Conservation (phyloP, 1,140 invertebrate species). For the Zaprionus taronus region DNA sequence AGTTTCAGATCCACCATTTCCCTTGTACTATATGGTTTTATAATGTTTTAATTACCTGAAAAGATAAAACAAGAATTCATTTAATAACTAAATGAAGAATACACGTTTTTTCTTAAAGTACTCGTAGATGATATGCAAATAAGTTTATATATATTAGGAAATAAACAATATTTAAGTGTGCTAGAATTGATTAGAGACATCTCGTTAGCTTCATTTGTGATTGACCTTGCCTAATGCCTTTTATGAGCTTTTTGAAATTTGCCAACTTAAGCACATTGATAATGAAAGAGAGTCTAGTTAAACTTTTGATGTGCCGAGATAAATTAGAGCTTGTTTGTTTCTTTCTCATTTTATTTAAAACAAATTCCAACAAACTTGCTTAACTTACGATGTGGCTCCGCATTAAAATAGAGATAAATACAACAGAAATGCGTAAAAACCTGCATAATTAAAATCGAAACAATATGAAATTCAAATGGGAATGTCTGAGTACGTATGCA, state of each 20-base stretch:
- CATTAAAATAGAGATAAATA: slow-evolving; percentile 13
- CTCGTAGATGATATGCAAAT: slow-evolving; percentile 8
- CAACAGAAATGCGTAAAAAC: slow-evolving; percentile 4
- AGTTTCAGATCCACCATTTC: not conserved
- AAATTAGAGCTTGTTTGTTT: slow-evolving; percentile 52
- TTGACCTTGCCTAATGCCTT: slow-evolving; percentile 20
- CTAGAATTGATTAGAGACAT: not conserved
- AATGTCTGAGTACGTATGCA: not conserved
- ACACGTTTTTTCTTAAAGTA: slow-evolving; percentile 2
- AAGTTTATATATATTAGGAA: not conserved
- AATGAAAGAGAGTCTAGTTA: slow-evolving; percentile 24
- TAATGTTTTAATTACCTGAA: slow-evolving; percentile 34
- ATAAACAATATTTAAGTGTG: not conserved
- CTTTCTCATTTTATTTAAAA: slow-evolving; percentile 10
- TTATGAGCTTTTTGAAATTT: slow-evolving; percentile 4
- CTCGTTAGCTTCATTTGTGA: slow-evolving; percentile 8
- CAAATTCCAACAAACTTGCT: slow-evolving; percentile 32
- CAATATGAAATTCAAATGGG: slow-evolving; percentile 25
- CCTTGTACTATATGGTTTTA: not conserved
- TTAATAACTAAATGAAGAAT: slow-evolving; percentile 9
- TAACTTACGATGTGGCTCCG: slow-evolving; percentile 6
- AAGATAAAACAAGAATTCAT: slow-evolving; percentile 27
- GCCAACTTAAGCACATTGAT: slow-evolving; percentile 18
- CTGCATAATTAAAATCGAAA: slow-evolving; percentile 25
- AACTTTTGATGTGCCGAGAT: slow-evolving; percentile 28